Percentiles rank a stretch among this genome's conserved stretches.
phyloP scores from a whole-genome alignment of 2,888 invertebrate genomes.

The Apantesis nais region DNA sequence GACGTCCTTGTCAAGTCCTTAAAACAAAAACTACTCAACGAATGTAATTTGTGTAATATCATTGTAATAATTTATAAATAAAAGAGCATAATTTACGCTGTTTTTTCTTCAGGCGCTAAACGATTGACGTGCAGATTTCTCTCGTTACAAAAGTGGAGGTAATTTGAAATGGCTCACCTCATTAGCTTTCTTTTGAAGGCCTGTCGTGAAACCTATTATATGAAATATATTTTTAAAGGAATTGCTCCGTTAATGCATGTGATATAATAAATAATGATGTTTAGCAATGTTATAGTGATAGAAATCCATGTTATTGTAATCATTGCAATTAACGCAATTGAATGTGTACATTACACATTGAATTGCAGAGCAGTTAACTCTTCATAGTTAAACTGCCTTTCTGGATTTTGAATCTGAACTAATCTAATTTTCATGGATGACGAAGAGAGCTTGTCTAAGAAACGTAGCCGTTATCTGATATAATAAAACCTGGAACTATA shows the following conservation, averaged over 20 bases:
- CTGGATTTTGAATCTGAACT: too few species aligned
- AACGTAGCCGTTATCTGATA: too few species aligned
- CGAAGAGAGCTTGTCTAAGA: too few species aligned
- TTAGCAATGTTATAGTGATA: not conserved
- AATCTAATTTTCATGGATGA: too few species aligned
- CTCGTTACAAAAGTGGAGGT: conserved; percentile 39
- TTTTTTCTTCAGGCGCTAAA: conserved; percentile 38
- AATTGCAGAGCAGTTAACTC: not conserved
- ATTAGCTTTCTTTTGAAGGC: conserved; percentile 38
- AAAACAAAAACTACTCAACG: not conserved
- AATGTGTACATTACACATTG: not conserved
- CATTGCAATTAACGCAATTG: not conserved
- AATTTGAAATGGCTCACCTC: conserved; percentile 47
- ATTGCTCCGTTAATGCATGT: not conserved
- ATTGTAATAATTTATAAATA: conserved; percentile 15
- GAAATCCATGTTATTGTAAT: not conserved
- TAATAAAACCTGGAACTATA: too few species aligned
- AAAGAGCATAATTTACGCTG: conserved; percentile 37
- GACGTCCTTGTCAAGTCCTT: not conserved
- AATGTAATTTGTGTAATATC: conserved; percentile 9
- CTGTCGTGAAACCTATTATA: conserved; percentile 18
- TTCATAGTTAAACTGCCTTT: too few species aligned
- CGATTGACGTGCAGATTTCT: conserved; percentile 52
- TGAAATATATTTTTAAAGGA: not conserved
- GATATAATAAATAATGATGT: too few species aligned